Evolutionary conservation across 1,140 invertebrate genomes (phyloP).

Genomic region (Drosophila orena): DNA sequence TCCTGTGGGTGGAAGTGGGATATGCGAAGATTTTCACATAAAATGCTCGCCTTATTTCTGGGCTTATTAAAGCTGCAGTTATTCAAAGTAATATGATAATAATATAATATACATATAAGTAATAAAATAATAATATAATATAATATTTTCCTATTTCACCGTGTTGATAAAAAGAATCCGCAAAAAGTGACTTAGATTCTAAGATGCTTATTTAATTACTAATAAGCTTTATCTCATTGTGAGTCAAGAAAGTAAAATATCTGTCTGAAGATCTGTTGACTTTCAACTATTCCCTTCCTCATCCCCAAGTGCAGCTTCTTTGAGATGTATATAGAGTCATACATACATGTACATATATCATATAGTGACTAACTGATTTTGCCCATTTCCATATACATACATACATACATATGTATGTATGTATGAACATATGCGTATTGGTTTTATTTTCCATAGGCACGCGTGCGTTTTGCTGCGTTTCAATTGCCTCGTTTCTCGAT

Average conservation of each 20-base stretch:
- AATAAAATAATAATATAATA: no score
- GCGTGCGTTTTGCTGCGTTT: constrained; percentile 34
- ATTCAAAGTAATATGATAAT: not conserved
- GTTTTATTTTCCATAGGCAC: constrained; percentile 40
- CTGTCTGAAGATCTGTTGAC: not conserved
- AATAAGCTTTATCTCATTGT: not conserved
- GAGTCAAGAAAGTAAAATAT: not conserved
- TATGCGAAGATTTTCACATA: not conserved
- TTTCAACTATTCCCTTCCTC: not conserved
- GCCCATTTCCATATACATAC: constrained; percentile 15
- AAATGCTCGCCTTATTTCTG: constrained; percentile 3
- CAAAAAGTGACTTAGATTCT: no score
- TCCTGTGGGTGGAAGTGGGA: constrained; percentile 23
- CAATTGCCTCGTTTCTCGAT: constrained; percentile 57
- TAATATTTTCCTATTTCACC: not conserved
- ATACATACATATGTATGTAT: not conserved
- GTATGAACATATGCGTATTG: constrained; percentile 5
- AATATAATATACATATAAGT: no score
- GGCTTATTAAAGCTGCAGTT: constrained; percentile 9
- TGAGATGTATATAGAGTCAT: not conserved
- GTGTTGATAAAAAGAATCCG: no score
- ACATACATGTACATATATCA: not conserved
- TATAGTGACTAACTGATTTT: constrained; percentile 7
- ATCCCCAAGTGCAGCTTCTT: not conserved
- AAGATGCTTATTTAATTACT: not conserved